Evolutionary conservation across 2,113 vertebrate genomes (phyloP), one percentile per base, ranked within the genome.

Genomic region (Passerina amoena): DNA sequence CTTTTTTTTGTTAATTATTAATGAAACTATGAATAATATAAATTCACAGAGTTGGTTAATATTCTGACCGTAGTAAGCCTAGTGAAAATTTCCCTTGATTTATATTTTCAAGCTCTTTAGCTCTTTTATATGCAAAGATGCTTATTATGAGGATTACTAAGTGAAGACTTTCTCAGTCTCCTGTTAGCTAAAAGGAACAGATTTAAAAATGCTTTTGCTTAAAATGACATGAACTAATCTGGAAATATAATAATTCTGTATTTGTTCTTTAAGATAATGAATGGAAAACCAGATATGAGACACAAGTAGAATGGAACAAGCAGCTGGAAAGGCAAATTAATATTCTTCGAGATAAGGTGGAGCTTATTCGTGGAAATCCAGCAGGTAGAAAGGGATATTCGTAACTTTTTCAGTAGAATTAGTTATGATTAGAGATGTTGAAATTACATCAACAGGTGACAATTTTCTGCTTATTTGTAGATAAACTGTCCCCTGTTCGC

Each of bases 261-360:
- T 88, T 86, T 94, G 12, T 77, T 84, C 84, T 72, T 57, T 78
- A 88, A 98, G 99, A 96, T 82, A 98, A 97, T 96, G 98, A 99
- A 93, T 99, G 99, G 99, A 99, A 98, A 97, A 98, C 98, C 10
- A 98, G 98, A 86, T 99, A 98, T 65, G 98, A 99, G 92, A 98
- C 98, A 9, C 98, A 99, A 97, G 63, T 96, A 69, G 99, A 99
- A 96, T 38, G 99, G 45, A 99, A 99, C 56, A 97, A 97, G 85
- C 98, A 99, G 82, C 76, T 99, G 88, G 96, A 98, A 90, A 98
- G 98, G n/a, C 99, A 99, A 94, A 98, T 98, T 84, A 65, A 92
- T 63, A 93, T 97, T 66, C 96, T 99, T 65, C 95, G 79, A 80
- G 97, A 98, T 87, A 98, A 98, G 90, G 96, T 98, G 92, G 98